These are phyloP conservation scores for Sinonovacula constricta DNA, from an alignment of 1,140 invertebrate species.

Conservation along the genomic window DNA sequence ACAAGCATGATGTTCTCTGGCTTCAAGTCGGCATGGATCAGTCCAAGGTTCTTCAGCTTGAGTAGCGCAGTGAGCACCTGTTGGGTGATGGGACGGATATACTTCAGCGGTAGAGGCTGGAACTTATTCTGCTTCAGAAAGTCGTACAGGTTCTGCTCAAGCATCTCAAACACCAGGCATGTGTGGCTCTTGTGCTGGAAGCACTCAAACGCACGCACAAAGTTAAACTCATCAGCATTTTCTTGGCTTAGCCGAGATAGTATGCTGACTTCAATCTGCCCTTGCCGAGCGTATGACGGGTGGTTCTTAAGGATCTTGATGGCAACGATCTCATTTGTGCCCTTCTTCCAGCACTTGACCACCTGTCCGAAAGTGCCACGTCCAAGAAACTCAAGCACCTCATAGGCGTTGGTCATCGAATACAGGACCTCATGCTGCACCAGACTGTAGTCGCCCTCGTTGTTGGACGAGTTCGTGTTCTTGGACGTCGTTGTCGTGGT, in stretches of 20 bases:
- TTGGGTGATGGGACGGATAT: conserved; percentile 98
- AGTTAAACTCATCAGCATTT: conserved; percentile 99
- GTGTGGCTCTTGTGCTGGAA: conserved; percentile 99
- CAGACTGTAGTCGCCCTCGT: conserved; percentile 97
- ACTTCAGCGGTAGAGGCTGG: conserved; percentile 97
- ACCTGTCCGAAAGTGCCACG: conserved; percentile 99
- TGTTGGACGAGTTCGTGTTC: conserved; percentile 79
- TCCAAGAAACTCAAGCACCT: conserved; percentile 98
- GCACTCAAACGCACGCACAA: conserved; percentile 99
- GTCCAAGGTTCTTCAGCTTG: conserved; percentile 98
- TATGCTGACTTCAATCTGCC: conserved; percentile 99
- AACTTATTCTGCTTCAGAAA: conserved; percentile 99
- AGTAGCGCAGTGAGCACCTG: conserved; percentile 98
- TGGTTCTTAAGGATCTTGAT: conserved; percentile 99
- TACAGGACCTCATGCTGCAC: conserved; percentile 99
- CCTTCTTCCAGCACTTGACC: conserved; percentile 99
- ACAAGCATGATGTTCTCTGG: conserved; percentile 99
- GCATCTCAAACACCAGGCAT: conserved; percentile 99
- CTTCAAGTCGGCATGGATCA: conserved; percentile 99
- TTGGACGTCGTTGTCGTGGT: conserved; percentile 85
- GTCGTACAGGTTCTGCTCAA: conserved; percentile 99
- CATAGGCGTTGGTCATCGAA: conserved; percentile 93
- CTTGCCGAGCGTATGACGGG: conserved; percentile 99
- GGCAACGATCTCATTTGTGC: conserved; percentile 99
- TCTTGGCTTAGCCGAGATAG: conserved; percentile 98